These are phyloP conservation scores for Noctuana brunneofusca DNA, from an alignment of 2,888 invertebrate genomes.

Conservation along the genomic window DNA sequence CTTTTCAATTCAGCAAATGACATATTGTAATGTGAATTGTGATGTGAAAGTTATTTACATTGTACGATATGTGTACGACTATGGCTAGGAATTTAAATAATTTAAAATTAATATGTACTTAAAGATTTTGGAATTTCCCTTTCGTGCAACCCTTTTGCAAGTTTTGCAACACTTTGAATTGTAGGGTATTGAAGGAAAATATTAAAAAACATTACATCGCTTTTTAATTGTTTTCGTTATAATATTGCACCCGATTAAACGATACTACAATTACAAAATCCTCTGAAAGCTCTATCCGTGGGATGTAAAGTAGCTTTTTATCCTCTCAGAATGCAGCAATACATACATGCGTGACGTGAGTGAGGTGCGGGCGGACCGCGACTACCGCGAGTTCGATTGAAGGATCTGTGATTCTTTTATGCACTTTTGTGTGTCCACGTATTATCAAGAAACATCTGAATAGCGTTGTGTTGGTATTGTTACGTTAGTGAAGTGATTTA, in stretches of 20 bases:
- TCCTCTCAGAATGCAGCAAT: background rate
- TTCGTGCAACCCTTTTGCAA: no score
- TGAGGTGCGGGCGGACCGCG: conserved; percentile 2
- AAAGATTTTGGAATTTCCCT: no score
- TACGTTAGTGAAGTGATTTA: conserved; percentile 41
- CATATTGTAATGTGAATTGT: no score
- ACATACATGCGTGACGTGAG: conserved; percentile 7
- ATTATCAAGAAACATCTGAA: background rate
- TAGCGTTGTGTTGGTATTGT: conserved; percentile 13
- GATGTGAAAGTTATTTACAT: background rate
- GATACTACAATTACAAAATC: background rate
- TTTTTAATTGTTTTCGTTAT: background rate
- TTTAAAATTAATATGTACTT: no score
- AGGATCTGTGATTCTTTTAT: background rate
- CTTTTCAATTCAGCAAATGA: no score
- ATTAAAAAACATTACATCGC: no score
- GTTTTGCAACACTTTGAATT: no score
- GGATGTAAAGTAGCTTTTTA: background rate
- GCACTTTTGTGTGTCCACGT: conserved; percentile 4
- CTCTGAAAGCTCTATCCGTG: background rate
- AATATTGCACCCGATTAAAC: no score
- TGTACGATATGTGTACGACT: background rate
- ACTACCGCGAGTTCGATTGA: background rate
- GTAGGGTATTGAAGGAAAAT: no score
- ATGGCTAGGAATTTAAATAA: background rate